phyloP scores from a whole-genome alignment of 2,113 vertebrate genomes.

The Campylorhamphus procurvoides region DNA sequence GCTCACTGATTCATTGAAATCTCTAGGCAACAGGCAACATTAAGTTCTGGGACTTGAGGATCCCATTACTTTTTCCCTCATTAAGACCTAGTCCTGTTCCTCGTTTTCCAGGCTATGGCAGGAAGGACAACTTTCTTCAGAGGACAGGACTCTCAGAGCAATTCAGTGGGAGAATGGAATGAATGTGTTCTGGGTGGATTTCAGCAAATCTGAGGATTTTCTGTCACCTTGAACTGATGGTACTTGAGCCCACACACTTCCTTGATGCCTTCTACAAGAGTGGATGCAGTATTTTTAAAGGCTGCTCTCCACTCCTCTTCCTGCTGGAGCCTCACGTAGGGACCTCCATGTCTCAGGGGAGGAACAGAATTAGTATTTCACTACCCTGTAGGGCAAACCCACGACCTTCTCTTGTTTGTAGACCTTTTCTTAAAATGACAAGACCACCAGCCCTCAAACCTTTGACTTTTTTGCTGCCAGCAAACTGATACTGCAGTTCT shows the following conservation, averaged over 20 bases:
- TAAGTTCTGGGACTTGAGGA: neutral
- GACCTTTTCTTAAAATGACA: neutral
- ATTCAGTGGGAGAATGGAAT: neutral
- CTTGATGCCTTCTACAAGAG: neutral
- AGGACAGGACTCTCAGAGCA: neutral
- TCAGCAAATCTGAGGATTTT: neutral
- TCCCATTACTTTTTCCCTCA: neutral
- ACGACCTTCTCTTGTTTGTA: neutral
- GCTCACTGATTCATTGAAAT: neutral
- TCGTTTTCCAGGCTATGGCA: neutral
- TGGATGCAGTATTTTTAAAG: neutral
- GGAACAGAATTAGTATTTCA: neutral
- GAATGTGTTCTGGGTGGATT: neutral
- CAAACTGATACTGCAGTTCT: neutral
- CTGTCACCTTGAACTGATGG: neutral
- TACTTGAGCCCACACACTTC: neutral
- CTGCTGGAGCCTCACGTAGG: neutral
- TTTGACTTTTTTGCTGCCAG: neutral
- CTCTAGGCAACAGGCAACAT: neutral
- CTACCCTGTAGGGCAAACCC: neutral
- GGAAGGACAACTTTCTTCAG: neutral
- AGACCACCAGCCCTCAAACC: neutral
- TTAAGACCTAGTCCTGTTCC: neutral
- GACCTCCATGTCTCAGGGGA: neutral
- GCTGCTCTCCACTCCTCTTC: neutral